phyloP scores from a whole-genome alignment of 2,888 invertebrate species.

The Microctonus brassicae region DNA sequence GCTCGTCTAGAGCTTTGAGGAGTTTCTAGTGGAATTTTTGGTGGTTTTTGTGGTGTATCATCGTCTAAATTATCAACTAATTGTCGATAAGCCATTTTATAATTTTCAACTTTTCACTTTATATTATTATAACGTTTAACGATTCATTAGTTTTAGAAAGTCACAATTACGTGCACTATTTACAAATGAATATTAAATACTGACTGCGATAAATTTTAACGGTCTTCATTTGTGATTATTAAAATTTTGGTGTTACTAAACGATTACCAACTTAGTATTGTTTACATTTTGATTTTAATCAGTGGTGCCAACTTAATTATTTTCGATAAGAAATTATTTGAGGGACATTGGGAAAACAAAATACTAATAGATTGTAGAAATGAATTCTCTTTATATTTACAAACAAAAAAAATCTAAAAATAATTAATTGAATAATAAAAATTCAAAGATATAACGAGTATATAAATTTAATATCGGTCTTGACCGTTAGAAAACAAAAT shows the following conservation, averaged over 20 bases:
- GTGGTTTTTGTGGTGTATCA: constrained; percentile 5
- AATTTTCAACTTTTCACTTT: not conserved
- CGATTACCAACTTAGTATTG: not conserved
- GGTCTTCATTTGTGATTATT: not conserved
- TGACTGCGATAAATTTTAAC: not conserved
- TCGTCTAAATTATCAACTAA: not conserved
- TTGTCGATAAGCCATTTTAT: constrained; percentile 26
- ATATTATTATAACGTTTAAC: not conserved
- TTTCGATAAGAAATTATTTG: not conserved
- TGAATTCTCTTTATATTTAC: too few relatives aligned
- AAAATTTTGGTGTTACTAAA: not conserved
- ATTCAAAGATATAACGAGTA: too few relatives aligned
- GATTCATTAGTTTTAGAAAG: not conserved
- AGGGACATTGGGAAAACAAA: not conserved
- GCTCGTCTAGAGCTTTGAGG: not conserved
- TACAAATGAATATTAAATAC: not conserved
- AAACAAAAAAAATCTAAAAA: not conserved
- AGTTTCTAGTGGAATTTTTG: not conserved
- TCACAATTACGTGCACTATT: not conserved
- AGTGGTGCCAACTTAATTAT: not conserved
- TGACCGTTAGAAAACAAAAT: too few relatives aligned
- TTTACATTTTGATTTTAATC: not conserved
- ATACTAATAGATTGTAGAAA: not conserved
- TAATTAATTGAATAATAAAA: not conserved
- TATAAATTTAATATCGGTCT: too few relatives aligned